Evolutionary conservation across 2,888 invertebrate species (phyloP).

Genomic region (Siphlonurus alternatus): DNA sequence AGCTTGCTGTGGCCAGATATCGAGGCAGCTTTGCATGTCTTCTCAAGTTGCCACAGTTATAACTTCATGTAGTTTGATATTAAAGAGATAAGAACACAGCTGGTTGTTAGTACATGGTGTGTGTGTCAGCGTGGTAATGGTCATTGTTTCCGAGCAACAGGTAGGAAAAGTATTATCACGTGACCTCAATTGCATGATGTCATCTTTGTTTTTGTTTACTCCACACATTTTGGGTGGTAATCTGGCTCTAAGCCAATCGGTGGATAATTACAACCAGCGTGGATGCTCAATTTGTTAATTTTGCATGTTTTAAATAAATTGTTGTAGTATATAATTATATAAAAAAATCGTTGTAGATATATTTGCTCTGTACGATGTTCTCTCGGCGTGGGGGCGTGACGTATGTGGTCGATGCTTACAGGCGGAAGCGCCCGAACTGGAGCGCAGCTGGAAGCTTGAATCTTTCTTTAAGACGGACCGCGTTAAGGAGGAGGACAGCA

Average conservation of each 20-base stretch:
- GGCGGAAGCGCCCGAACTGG: neutral
- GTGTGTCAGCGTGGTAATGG: neutral
- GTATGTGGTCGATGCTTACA: neutral
- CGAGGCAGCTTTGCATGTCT: neutral
- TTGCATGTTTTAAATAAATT: no score
- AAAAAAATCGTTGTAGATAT: neutral
- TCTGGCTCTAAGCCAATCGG: no score
- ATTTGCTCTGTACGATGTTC: neutral
- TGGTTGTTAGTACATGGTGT: neutral
- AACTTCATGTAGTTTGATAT: neutral
- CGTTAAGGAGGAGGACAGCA: neutral
- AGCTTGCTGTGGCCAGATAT: neutral
- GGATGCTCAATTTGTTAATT: no score
- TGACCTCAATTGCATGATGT: neutral
- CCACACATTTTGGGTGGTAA: neutral
- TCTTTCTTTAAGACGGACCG: neutral
- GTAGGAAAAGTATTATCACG: neutral
- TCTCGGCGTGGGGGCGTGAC: neutral
- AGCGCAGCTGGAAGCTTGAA: conserved; percentile 2
- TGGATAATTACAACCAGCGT: no score
- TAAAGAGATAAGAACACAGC: neutral
- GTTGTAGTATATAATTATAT: neutral
- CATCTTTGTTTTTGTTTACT: neutral
- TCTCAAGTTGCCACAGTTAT: neutral
- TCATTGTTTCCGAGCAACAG: neutral